These are phyloP conservation scores for Odiellus spinosus DNA, from an alignment of 2,888 invertebrate species.

Conservation along the genomic window DNA sequence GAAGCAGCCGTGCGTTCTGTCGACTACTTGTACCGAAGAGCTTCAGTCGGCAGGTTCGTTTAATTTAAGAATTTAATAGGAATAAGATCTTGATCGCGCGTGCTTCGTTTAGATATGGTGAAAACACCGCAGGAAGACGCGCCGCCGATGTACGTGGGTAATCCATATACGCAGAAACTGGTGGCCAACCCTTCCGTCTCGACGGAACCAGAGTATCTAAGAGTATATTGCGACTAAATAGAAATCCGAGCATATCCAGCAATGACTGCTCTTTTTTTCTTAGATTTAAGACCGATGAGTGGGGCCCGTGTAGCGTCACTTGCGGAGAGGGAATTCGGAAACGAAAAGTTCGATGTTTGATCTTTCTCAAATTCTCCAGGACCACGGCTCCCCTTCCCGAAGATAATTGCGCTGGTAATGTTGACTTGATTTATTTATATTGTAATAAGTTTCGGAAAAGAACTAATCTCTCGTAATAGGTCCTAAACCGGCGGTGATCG, in stretches of 20 bases:
- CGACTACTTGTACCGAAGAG: slow-evolving; percentile 11
- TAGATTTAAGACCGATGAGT: slow-evolving; percentile 81
- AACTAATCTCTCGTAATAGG: slow-evolving; percentile 18
- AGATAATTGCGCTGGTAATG: slow-evolving; percentile 57
- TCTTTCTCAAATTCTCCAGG: slow-evolving; percentile 76
- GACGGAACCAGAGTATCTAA: not conserved
- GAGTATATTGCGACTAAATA: too few species aligned
- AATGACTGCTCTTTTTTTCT: not conserved
- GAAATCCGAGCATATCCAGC: too few species aligned
- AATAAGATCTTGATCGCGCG: too few species aligned
- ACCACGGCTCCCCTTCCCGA: slow-evolving; percentile 77
- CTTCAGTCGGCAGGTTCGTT: too few species aligned
- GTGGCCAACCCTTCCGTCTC: not conserved
- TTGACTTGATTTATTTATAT: not conserved
- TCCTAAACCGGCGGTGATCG: slow-evolving; percentile 60
- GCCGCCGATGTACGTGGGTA: not conserved
- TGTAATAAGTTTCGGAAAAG: not conserved
- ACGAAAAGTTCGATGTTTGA: slow-evolving; percentile 81
- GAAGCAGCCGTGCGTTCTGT: slow-evolving; percentile 49
- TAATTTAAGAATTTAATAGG: too few species aligned
- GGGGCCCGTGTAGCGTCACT: slow-evolving; percentile 79
- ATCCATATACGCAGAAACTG: not conserved
- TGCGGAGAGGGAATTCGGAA: slow-evolving; percentile 80
- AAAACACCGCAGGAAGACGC: slow-evolving; percentile 4
- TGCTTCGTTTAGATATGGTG: not conserved